Conservation (phyloP, 2,113 vertebrate genomes). For the Mugil cephalus region DNA sequence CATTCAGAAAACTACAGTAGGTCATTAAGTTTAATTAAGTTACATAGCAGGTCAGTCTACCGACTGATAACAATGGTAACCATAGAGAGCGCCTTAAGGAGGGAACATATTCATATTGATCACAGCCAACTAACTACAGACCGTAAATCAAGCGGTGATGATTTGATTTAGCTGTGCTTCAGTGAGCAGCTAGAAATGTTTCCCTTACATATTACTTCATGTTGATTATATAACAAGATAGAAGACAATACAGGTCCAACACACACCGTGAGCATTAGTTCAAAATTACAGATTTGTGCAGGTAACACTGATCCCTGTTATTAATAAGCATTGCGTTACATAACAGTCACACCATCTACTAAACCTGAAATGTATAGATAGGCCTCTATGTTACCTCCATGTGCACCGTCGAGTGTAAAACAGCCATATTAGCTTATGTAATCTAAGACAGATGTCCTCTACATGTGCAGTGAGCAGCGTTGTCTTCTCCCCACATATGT, state of each 20-base stretch:
- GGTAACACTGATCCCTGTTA: neutral
- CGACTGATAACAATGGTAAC: constrained; percentile 12
- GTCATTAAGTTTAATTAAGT: neutral
- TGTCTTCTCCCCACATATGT: constrained; percentile 6
- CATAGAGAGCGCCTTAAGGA: neutral
- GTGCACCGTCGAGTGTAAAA: neutral
- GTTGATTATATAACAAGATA: constrained; percentile 27
- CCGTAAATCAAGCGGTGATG: neutral
- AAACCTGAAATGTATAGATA: neutral
- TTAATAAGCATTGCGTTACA: neutral
- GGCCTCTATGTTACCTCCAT: constrained; percentile 1
- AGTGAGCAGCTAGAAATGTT: neutral
- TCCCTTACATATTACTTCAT: constrained; percentile 29
- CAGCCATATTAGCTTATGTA: constrained; percentile 53
- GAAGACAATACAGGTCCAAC: neutral
- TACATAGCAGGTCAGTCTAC: constrained; percentile 1
- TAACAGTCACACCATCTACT: neutral
- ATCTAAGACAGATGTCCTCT: constrained; percentile 53
- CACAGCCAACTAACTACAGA: neutral
- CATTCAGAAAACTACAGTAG: neutral
- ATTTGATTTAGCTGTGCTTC: neutral
- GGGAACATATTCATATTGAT: neutral
- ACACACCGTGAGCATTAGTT: neutral
- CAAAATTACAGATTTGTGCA: neutral
- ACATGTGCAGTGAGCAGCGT: constrained; percentile 42